phyloP scores from a whole-genome alignment of 2,797 vertebrate genomes.

The Pseudochirops cupreus region DNA sequence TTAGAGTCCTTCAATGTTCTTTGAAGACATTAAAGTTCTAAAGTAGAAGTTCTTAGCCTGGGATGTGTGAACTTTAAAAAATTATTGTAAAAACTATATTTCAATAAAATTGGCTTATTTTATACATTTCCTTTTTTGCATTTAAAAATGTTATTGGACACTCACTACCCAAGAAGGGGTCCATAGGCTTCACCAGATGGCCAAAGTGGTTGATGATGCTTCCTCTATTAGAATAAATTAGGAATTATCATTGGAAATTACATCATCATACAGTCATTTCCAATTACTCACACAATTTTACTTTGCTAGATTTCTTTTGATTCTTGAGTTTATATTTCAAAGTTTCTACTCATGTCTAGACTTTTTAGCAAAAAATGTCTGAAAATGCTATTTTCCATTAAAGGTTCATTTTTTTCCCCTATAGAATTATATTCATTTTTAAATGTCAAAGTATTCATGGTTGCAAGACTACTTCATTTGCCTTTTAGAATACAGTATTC shows the following conservation, averaged over 20 bases:
- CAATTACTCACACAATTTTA: too few relatives aligned
- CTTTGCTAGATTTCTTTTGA: too few relatives aligned
- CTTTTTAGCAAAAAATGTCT: too few relatives aligned
- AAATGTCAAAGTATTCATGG: neutral
- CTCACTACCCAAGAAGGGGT: neutral
- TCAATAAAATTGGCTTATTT: neutral
- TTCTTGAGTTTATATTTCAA: too few relatives aligned
- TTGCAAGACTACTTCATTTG: too few relatives aligned
- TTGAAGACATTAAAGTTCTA: neutral
- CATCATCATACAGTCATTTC: too few relatives aligned
- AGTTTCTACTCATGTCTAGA: too few relatives aligned
- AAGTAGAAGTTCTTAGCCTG: neutral
- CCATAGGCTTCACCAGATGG: neutral
- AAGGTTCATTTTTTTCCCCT: neutral
- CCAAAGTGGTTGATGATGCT: too few relatives aligned
- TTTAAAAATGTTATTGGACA: neutral
- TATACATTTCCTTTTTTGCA: neutral
- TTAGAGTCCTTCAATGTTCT: neutral
- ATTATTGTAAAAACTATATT: neutral
- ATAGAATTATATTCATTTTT: constrained; percentile 1
- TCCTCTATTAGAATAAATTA: too few relatives aligned
- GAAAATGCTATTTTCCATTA: neutral
- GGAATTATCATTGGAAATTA: too few relatives aligned
- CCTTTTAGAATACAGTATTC: too few relatives aligned
- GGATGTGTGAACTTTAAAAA: neutral